Conservation (phyloP, 2,113 vertebrate genomes). For the Neoarius graeffei region DNA sequence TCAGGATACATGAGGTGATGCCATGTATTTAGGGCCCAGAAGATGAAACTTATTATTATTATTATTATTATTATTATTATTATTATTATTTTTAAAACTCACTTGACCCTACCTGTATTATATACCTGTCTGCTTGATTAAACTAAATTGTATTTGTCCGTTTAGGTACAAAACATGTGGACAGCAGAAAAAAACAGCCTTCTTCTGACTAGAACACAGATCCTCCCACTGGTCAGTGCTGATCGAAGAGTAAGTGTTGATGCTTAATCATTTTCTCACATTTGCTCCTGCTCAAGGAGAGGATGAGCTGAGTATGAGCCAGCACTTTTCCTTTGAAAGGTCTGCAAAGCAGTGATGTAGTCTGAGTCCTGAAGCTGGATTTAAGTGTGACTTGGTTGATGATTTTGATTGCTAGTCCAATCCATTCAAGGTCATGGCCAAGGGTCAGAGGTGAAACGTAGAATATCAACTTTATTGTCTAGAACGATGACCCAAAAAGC, state of each 20-base stretch:
- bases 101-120: not conserved
- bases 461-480: too few relatives aligned
- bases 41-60: not conserved
- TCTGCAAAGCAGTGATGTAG: not conserved
- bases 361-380: not conserved
- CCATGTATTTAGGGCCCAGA: not conserved
- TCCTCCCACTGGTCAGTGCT: conserved; percentile 18
- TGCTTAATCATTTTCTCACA: not conserved
- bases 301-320: not conserved
- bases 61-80: too few relatives aligned
- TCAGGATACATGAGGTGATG: not conserved
- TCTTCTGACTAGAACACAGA: conserved; percentile 30
- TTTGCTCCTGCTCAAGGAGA: not conserved
- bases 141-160: not conserved
- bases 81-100: not conserved
- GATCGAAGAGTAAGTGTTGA: conserved; percentile 48
- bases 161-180: conserved; percentile 33
- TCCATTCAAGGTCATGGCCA: not conserved
- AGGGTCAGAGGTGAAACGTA: too few relatives aligned
- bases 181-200: conserved; percentile 25
- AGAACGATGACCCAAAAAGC: too few relatives aligned
- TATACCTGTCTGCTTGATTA: not conserved
- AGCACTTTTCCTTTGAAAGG: not conserved
- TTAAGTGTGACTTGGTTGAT: not conserved
- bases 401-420: not conserved